These are phyloP conservation scores for Pegea sp. DNA, from an alignment of 23 tunicate genomes.

Conservation along the genomic window DNA sequence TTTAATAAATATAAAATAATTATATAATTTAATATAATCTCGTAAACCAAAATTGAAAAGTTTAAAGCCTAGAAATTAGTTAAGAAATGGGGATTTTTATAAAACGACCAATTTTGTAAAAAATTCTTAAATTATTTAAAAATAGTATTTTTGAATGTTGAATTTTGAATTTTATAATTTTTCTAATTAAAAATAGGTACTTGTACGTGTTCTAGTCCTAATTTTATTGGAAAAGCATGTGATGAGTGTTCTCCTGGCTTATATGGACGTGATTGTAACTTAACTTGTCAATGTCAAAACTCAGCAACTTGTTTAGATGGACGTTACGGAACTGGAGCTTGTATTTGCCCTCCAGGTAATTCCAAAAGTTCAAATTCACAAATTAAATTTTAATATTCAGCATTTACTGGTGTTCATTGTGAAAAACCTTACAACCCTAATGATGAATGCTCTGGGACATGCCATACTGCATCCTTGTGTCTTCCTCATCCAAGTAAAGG, in stretches of 20 bases:
- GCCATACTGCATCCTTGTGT: slow-evolving; percentile 47
- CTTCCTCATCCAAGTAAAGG: not conserved
- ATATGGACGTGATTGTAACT: slow-evolving; percentile 33
- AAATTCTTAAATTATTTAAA: too few species aligned
- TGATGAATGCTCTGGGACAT: slow-evolving; percentile 33
- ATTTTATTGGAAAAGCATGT: slow-evolving; percentile 45
- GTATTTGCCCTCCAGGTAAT: slow-evolving; percentile 35
- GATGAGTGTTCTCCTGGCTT: slow-evolving; percentile 29
- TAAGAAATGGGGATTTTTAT: too few species aligned
- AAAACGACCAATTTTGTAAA: too few species aligned
- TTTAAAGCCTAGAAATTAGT: too few species aligned
- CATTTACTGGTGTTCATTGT: slow-evolving; percentile 28
- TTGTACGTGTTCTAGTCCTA: slow-evolving; percentile 25
- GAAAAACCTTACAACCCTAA: slow-evolving; percentile 8
- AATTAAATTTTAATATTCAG: slow-evolving; percentile 13
- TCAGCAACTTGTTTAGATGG: slow-evolving; percentile 44
- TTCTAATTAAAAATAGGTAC: slow-evolving; percentile 14
- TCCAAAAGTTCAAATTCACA: too few species aligned
- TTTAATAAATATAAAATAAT: too few species aligned
- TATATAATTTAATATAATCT: too few species aligned
- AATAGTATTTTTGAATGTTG: too few species aligned
- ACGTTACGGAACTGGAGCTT: slow-evolving; percentile 26
- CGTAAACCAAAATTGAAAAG: too few species aligned
- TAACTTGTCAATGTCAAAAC: slow-evolving; percentile 29
- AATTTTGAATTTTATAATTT: not conserved